Evolutionary conservation across 2,797 vertebrate genomes (phyloP).

Genomic region (Mus spretus): DNA sequence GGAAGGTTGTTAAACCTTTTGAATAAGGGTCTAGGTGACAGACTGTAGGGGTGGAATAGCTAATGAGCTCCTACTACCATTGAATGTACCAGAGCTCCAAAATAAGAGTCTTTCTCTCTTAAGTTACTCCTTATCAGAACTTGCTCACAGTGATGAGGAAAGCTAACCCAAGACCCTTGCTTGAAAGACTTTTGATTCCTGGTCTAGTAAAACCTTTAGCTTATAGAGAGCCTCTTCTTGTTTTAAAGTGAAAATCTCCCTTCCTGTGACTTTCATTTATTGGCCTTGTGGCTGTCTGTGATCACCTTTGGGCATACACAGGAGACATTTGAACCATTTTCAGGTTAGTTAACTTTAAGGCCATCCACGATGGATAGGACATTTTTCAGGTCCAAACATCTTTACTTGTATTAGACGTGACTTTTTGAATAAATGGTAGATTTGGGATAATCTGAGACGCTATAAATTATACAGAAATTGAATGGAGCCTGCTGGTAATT

Average conservation of each 20-base stretch:
- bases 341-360: constrained; percentile 38
- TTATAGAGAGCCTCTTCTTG: background rate
- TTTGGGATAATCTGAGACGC: constrained; percentile 2
- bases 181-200: background rate
- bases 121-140: background rate
- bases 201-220: constrained; percentile 2
- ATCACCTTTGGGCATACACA: background rate
- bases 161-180: background rate
- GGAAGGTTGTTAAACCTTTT: background rate
- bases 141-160: background rate
- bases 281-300: background rate
- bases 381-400: constrained; percentile 2
- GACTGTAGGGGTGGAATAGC: background rate
- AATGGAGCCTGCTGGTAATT: constrained; percentile 6
- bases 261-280: background rate
- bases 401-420: constrained; percentile 13
- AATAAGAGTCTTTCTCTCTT: background rate
- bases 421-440: constrained; percentile 36
- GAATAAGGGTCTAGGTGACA: background rate
- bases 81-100: background rate
- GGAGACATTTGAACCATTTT: background rate
- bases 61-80: background rate
- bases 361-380: background rate
- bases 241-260: constrained; percentile 15
- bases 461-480: constrained; percentile 8